A percentile compares a stretch with the other conserved stretches of the same genome.
phyloP scores from a whole-genome alignment of 2,888 invertebrate genomes.

The Apodemia mormo region DNA sequence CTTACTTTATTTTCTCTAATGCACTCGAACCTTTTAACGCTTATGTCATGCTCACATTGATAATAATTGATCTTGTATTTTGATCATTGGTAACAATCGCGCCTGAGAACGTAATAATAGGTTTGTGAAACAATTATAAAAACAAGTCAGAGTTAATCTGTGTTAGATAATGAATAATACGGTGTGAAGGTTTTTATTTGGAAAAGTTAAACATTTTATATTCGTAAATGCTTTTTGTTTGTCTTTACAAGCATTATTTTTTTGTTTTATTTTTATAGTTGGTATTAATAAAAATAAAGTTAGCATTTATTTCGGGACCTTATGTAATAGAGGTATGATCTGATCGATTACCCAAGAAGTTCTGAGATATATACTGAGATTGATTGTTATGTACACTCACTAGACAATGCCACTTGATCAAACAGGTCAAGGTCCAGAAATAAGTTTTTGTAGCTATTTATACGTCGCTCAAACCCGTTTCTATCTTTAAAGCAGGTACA shows the following conservation, averaged over 20 bases:
- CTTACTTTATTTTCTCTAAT: constrained; percentile 2
- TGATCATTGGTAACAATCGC: neutral
- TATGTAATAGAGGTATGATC: too few relatives aligned
- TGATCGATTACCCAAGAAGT: too few relatives aligned
- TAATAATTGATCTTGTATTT: constrained; percentile 12
- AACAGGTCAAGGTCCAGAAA: too few relatives aligned
- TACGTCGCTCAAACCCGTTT: too few relatives aligned
- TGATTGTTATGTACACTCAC: too few relatives aligned
- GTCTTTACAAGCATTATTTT: neutral
- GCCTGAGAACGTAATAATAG: neutral
- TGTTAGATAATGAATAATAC: neutral
- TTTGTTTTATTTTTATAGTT: neutral
- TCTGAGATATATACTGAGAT: too few relatives aligned
- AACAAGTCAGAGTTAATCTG: neutral
- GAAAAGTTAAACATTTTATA: neutral
- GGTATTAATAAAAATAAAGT: too few relatives aligned
- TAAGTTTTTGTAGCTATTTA: too few relatives aligned
- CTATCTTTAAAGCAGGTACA: too few relatives aligned
- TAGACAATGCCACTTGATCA: too few relatives aligned
- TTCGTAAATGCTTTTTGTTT: neutral
- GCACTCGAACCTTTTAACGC: constrained; percentile 5
- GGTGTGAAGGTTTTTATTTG: neutral
- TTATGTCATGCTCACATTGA: neutral
- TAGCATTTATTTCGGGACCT: too few relatives aligned
- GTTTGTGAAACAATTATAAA: neutral